Base-by-base conservation (phyloP, 1,140 invertebrate genomes). In the Psilanteris sp. region DNA sequence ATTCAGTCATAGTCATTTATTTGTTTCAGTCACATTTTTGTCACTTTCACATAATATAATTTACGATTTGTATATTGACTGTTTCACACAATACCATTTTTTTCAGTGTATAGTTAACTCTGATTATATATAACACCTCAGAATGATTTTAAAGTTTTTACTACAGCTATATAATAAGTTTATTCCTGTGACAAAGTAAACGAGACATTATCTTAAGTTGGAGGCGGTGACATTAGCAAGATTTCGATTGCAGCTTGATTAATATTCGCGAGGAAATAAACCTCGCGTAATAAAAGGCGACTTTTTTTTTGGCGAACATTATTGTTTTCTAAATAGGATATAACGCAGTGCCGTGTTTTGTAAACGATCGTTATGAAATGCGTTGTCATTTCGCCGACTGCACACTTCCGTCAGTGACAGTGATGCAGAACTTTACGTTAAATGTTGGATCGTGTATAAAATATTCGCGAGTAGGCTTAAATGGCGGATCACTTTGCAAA, bases 291-390 rank as follows among this genome's bases (percentile, higher is more conserved):
- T 50, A 24, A 68, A 59, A 57, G 64, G 64, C 41, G 20, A 43
- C 14, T 50, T 50, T 68, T 48, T 41, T 39, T 44, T 32, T 29
- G 29, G 3, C 24, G 24, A 10, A 10, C 32, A 2, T 20, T 43
- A 57, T 68, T 68, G 64, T 68, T 68, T 59, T 68, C 64, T 48
- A 50, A 57, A 57, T 57, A 43, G 32, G 34, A 57, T n/a, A n/a
- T 68, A 68, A 68, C 43, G 34, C 52, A 50, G 31, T 15, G 16
- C 3, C 16, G 27, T 31, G 52, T 68, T 67, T 67, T 67, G 39
- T 67, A 67, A 67, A 57, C 41, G 62, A 67, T 39, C 31, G 50
- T 57, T 57, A 46, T 54, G 64, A 68, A 68, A 54, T 43, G 52
- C 39, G 39, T 4, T 46, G 64, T 68, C 52, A 57, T 50, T 57